Percentiles rank a stretch among this genome's conserved stretches.
Conservation (phyloP, 2,797 vertebrate genomes). For the Hozukius guyotensis region DNA sequence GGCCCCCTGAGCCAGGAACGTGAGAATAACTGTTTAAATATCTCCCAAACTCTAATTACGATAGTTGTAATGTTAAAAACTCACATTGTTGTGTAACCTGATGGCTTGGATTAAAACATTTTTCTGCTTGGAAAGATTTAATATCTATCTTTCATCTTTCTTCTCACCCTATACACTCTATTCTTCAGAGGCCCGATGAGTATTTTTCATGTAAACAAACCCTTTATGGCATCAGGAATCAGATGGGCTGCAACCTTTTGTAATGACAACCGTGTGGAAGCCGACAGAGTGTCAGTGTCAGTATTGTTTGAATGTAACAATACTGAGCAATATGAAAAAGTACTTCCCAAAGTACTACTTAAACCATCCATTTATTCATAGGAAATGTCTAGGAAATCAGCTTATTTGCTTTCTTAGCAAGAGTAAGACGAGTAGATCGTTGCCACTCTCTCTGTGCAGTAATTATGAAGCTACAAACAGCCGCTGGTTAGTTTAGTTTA, state of each 20-base stretch:
- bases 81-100: background rate
- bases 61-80: slow-evolving; percentile 10
- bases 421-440: background rate
- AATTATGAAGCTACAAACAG: background rate
- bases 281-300: background rate
- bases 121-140: background rate
- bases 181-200: background rate
- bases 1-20: background rate
- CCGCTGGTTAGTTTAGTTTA: background rate
- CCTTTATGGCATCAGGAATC: background rate
- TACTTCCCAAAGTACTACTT: background rate
- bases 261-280: background rate
- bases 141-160: background rate
- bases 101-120: background rate
- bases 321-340: background rate
- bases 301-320: background rate
- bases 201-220: background rate
- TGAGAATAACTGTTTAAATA: slow-evolving; percentile 7
- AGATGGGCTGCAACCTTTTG: background rate
- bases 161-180: background rate
- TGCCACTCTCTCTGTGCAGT: background rate
- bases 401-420: background rate
- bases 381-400: background rate
- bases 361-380: background rate
- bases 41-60: slow-evolving; percentile 15